phyloP scores from a whole-genome alignment of 2,797 vertebrate genomes.

The Enteromius unitaeniatus region DNA sequence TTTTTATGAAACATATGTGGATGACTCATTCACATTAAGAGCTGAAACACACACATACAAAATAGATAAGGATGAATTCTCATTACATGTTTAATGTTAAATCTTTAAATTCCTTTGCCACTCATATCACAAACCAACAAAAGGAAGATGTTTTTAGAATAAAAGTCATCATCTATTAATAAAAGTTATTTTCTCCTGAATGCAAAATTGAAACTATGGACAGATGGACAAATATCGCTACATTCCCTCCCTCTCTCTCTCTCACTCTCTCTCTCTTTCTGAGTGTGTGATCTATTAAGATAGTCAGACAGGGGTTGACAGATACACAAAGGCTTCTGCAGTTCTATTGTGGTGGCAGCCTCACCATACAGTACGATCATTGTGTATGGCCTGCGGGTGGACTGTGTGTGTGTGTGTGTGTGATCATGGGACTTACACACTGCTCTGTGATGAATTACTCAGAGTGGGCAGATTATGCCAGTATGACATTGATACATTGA shows the following conservation, averaged over 20 bases:
- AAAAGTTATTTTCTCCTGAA: background rate
- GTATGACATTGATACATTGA: conserved; percentile 83
- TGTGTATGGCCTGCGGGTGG: conserved; percentile 65
- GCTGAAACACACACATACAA: background rate
- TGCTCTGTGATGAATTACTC: conserved; percentile 56
- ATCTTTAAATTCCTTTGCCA: background rate
- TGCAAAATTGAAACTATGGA: conserved; percentile 10
- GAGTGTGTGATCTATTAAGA: conserved; percentile 61
- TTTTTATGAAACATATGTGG: background rate
- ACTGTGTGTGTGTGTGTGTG: conserved; percentile 45
- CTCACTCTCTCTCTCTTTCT: conserved; percentile 33
- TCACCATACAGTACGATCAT: conserved; percentile 74
- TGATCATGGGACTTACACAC: conserved; percentile 40
- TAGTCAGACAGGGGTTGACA: conserved; percentile 59
- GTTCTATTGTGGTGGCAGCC: conserved; percentile 60
- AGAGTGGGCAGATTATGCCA: conserved; percentile 73
- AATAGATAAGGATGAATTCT: background rate
- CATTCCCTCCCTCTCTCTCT: conserved; percentile 10
- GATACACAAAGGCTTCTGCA: conserved; percentile 63
- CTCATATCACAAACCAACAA: background rate
- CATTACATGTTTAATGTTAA: background rate
- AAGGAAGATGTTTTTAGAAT: background rate
- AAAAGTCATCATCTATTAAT: background rate
- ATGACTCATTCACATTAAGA: background rate
- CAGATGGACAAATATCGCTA: conserved; percentile 14